Percentiles rank a stretch among this genome's conserved stretches.
phyloP scores from a whole-genome alignment of 2,888 invertebrate genomes.

The Drosophila glabriapex region DNA sequence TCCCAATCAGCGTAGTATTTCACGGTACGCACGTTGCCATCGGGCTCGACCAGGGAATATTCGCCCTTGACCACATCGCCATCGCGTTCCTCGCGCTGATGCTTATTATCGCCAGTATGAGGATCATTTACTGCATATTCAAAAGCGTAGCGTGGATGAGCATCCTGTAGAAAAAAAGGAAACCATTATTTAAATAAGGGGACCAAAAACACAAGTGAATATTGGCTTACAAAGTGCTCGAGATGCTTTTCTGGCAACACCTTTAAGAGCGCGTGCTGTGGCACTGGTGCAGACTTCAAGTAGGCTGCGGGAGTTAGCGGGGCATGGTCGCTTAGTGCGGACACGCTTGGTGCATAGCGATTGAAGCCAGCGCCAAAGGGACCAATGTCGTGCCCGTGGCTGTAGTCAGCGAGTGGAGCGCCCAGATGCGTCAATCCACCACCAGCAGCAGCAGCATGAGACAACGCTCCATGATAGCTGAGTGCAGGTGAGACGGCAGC shows the following conservation, averaged over 20 bases:
- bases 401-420: conserved; percentile 66
- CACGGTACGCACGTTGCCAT: conserved; percentile 91
- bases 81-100: conserved; percentile 90
- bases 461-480: conserved; percentile 73
- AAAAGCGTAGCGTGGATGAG: conserved; percentile 90
- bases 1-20: conserved; percentile 92
- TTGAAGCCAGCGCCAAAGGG: conserved; percentile 77
- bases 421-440: conserved; percentile 45
- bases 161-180: conserved; percentile 85
- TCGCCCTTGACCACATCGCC: conserved; percentile 91
- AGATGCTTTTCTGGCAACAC: conserved; percentile 88
- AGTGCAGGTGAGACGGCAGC: conserved; percentile 74
- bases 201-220: fast-evolving
- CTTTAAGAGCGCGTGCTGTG: conserved; percentile 85
- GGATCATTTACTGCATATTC: conserved; percentile 91
- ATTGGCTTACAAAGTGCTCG: conserved; percentile 88
- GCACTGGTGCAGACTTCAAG: conserved; percentile 83
- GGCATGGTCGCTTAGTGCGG: conserved; percentile 82
- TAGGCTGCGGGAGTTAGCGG: conserved; percentile 83
- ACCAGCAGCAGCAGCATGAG: conserved; percentile 54
- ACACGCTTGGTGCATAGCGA: conserved; percentile 84
- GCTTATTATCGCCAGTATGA: conserved; percentile 91
- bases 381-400: conserved; percentile 78
- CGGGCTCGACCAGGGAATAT: conserved; percentile 90
- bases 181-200: neutral